Base-by-base conservation (phyloP, 1,140 invertebrate species). In the Drosophila parabipectinata region DNA sequence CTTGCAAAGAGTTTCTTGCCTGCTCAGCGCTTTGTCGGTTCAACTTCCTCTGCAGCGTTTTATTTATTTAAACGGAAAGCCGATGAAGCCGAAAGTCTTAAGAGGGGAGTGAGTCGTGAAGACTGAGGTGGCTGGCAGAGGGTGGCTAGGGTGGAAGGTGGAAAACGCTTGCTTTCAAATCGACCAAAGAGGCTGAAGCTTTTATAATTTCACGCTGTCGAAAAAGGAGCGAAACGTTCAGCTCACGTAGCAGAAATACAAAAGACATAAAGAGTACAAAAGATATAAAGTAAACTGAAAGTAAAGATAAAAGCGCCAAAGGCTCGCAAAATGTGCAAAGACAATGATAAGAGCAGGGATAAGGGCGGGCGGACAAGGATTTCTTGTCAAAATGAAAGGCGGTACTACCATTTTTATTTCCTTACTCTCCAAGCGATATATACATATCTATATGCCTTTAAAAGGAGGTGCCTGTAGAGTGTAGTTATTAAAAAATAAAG, bases 281-380 rank as follows among this genome's bases (percentile, higher is more conserved):
- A 67, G 68, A 87, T 87, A 81, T 85, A 85, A 85, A 85, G 68
- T 80, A 81, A 85, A 85, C 81, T 69, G 77, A 87, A 79, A 66
- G 60, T 84, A 83, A 83, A 68, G 77, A 85, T 81, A 84, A 84
- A 84, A 77, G 77, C 50, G 82, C 81, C 62, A n/a, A 41, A 62
- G 81, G 81, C 72, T 62, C 66, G 51, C 64, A 69, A 55, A 61
- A 74, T 54, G 68, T 73, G 61, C 77, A 81, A 81, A 81, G 74
- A 85, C 77, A 85, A 84, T 85, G 72, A 68, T 80, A 68, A 67
- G 72, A 63, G 72, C 12, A 14, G n/a, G 51, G 67, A 60, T 55
- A 78, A 67, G 37, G 68, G 44, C 15, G 58, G 28, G 51, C 45
- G 57, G 47, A 47, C 21, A 21, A 21, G 21, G 58, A 32, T 72